These are phyloP conservation scores for Anseranas semipalmata DNA, from an alignment of 2,113 vertebrate genomes.

Conservation along the genomic window DNA sequence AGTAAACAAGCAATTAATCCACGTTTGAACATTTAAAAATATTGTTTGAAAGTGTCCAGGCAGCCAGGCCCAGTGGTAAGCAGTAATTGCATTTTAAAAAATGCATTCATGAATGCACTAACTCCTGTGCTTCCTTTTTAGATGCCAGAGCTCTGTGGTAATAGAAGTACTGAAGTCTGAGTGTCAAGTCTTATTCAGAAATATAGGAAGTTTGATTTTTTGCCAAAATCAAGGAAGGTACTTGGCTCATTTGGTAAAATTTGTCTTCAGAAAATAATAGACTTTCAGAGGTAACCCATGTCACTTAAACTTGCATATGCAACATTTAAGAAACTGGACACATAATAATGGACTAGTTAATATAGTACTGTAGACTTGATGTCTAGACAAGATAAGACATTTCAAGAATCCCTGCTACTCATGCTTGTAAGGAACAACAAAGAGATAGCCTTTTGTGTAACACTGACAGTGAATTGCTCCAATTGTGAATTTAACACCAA, in stretches of 20 bases:
- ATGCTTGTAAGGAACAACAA: slow-evolving; percentile 54
- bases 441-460: slow-evolving; percentile 62
- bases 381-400: slow-evolving; percentile 85
- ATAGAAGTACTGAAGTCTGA: background rate
- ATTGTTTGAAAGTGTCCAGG: background rate
- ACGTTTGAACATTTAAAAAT: background rate
- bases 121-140: background rate
- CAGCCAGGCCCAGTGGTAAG: background rate
- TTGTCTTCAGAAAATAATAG: slow-evolving; percentile 6
- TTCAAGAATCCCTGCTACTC: slow-evolving; percentile 61
- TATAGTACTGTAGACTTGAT: slow-evolving; percentile 74
- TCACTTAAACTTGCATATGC: slow-evolving; percentile 46
- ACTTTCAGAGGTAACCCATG: slow-evolving; percentile 33
- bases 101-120: background rate
- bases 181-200: slow-evolving; percentile 12
- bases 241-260: slow-evolving; percentile 5
- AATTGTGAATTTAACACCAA: slow-evolving; percentile 25
- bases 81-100: background rate
- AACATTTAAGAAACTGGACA: slow-evolving; percentile 47
- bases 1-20: background rate
- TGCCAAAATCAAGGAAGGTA: slow-evolving; percentile 21
- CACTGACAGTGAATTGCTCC: slow-evolving; percentile 14
- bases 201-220: background rate
- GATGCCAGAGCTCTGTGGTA: background rate
- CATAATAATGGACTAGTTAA: slow-evolving; percentile 61